Percentiles rank a stretch among this genome's conserved stretches.
phyloP scores from a whole-genome alignment of 2,797 vertebrate genomes.

The Phylloscopus collybita region DNA sequence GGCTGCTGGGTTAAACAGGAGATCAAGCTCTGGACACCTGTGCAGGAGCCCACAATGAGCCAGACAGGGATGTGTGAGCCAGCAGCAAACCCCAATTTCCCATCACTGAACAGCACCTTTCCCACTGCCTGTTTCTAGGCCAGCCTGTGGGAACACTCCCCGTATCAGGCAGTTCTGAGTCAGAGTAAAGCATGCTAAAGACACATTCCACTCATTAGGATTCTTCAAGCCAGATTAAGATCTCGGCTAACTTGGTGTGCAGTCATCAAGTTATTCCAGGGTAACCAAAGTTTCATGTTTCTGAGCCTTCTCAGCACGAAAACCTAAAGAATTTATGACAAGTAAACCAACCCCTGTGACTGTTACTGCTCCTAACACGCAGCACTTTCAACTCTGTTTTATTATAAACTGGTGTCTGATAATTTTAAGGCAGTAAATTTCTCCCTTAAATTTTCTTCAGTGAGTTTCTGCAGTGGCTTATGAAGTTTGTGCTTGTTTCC shows the following conservation, averaged over 20 bases:
- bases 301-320: background rate
- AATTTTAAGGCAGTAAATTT: background rate
- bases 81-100: background rate
- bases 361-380: background rate
- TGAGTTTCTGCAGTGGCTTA: background rate
- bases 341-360: background rate
- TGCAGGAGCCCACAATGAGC: background rate
- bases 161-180: background rate
- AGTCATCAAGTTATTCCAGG: background rate
- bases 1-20: background rate
- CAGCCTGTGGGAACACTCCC: background rate
- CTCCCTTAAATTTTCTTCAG: background rate
- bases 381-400: background rate
- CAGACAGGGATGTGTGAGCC: fast-evolving
- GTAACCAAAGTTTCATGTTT: background rate
- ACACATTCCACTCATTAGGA: background rate
- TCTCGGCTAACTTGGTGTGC: background rate
- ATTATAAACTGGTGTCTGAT: background rate
- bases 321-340: background rate
- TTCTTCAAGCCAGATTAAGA: background rate
- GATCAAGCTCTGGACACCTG: background rate
- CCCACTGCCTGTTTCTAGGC: background rate
- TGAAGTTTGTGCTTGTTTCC: background rate
- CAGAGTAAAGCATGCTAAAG: background rate
- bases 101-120: background rate